Evolutionary conservation across 2,888 invertebrate species (phyloP), one percentile per base, ranked within the genome.

Genomic region (Caenorhabditis becei): DNA sequence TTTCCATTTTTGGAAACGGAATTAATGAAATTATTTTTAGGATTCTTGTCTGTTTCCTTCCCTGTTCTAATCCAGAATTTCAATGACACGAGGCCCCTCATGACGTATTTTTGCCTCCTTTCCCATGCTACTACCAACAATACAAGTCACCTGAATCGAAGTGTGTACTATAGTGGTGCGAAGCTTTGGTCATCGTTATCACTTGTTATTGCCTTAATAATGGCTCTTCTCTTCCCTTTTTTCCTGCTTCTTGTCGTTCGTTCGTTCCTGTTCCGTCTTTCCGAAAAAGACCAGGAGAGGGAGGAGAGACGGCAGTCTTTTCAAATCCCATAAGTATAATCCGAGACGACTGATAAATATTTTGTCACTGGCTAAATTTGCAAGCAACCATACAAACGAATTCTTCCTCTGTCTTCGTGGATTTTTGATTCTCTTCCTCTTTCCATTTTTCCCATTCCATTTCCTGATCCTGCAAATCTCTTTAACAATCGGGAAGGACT

Each of bases 291-390:
- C 44, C 47, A 72, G 20, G 7, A 23, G 24, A 11, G 41, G 23
- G 16, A 35, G 28, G 8, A 26, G 20, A 32, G 37, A 23, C 10
- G 7, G 10, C n/a, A 32, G 8, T 62, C 61, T 59, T 53, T 49
- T 37, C 28, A 53, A 58, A 44, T 58, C 63, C 32, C 35, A n/a
- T 49, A 24, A 63, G 72, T 65, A 63, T 72, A 72, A 72, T 72
- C 72, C 63, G 28, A 54, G 11, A 32, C 24, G 35, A 65, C 63
- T 75, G 75, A 75, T 75, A 75, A 75, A 75, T 75, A 75, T 75
- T n/a, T 75, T 75, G 75, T 75, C 61, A 54, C 53, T 23, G 44
- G 44, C 24, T 62, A 23, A 49, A 47, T 58, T 32, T 32, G 28
- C 56, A n/a, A 56, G 32, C 35, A 56, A 54, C 62, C 32, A 62